Evolutionary conservation across 2,113 vertebrate genomes (phyloP).

Genomic region (Gavialis gangeticus): DNA sequence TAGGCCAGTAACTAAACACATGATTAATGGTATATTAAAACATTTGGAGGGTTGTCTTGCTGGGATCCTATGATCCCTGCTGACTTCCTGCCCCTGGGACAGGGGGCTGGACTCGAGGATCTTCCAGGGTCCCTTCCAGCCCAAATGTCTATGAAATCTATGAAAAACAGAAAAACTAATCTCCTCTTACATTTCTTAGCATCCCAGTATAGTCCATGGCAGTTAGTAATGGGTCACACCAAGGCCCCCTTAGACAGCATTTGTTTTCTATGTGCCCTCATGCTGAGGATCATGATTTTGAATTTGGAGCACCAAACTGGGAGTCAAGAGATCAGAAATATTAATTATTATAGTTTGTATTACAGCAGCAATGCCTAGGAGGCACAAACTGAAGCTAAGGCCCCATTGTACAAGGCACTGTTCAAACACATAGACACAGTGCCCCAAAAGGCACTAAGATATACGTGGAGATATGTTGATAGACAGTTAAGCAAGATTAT

Average conservation of each 20-base stretch:
- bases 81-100: too few species aligned
- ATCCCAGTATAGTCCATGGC: background rate
- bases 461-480: background rate
- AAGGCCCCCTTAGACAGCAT: background rate
- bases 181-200: background rate
- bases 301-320: background rate
- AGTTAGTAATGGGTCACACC: background rate
- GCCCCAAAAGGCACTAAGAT: background rate
- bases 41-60: too few species aligned
- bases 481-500: background rate
- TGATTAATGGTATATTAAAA: background rate
- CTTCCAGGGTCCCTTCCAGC: too few species aligned
- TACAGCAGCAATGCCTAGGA: background rate
- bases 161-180: background rate
- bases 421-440: background rate
- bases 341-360: background rate
- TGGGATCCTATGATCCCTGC: too few species aligned
- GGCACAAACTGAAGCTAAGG: background rate
- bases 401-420: background rate
- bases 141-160: too few species aligned
- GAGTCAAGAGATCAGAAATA: background rate
- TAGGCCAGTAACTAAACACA: background rate
- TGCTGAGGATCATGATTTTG: background rate
- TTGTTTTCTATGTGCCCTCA: background rate
- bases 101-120: too few species aligned